Conservation (phyloP, 2,888 invertebrate genomes). For the Lottia gigantea region DNA sequence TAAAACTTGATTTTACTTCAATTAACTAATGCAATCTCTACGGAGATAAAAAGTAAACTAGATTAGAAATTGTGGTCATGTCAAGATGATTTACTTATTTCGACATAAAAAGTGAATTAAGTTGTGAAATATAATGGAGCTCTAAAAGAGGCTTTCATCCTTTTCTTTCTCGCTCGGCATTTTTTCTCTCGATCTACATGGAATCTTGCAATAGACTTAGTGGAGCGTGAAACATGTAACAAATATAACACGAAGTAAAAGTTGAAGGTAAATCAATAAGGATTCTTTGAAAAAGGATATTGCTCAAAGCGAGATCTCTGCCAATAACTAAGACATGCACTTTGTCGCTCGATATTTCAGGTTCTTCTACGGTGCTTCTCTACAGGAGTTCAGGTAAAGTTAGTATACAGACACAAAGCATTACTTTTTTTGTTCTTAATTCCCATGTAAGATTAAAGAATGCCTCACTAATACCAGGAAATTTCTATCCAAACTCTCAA, state of each 20-base stretch:
- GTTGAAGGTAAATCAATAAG: background rate
- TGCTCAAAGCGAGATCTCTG: background rate
- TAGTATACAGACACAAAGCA: background rate
- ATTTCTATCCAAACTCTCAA: slow-evolving; percentile 7
- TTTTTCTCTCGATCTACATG: slow-evolving; percentile 7
- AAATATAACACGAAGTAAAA: slow-evolving; percentile 8
- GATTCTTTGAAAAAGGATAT: slow-evolving; percentile 1
- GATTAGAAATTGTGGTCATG: too few relatives aligned
- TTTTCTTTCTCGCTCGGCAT: background rate
- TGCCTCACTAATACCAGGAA: slow-evolving; percentile 5
- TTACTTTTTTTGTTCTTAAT: background rate
- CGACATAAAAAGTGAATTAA: slow-evolving; percentile 8
- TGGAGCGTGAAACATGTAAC: background rate
- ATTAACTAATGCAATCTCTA: too few relatives aligned
- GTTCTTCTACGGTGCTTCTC: background rate
- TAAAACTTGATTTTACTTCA: too few relatives aligned
- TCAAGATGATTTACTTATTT: background rate
- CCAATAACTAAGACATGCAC: slow-evolving; percentile 7
- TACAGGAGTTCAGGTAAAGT: slow-evolving; percentile 1
- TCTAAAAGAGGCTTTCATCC: background rate
- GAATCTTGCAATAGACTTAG: slow-evolving; percentile 2
- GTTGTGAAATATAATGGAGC: background rate
- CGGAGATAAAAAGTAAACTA: too few relatives aligned
- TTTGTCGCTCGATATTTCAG: slow-evolving; percentile 6
- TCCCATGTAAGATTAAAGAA: background rate